Base-by-base conservation (phyloP, 2,113 vertebrate species). In the Grammomys dolichurus region DNA sequence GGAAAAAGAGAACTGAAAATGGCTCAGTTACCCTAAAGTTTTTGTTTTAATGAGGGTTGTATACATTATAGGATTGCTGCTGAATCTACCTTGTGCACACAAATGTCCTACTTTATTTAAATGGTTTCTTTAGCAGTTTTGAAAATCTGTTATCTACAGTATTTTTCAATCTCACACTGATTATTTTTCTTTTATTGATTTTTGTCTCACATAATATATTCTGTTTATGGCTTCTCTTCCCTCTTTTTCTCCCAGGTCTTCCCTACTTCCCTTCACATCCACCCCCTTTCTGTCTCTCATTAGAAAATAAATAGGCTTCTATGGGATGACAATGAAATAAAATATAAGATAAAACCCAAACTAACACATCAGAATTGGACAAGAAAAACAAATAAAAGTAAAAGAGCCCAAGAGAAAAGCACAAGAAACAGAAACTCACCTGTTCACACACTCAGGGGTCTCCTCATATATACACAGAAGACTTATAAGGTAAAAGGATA, bases 31-130 rank as follows among this genome's bases (percentile, higher is more conserved):
- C 46, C 85, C 46, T 80, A 24, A 36, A 80, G 46, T 63, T 75
- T 96, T 36, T 63, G 70, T 95, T 90, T 73, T 94, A 63, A 92
- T 95, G 73, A 90, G 60, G 63, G 28, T 80, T 95, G 46, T 73
- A 11, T 86, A 58, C 3, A 13, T 48, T 69, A 43, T 1, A 56
- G 58, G 56, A 72, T 58, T 63, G 24, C 58, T 82, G 54, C 76
- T 77, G 26, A 77, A 28, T 94, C 60, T 20, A 2, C 63, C n/a
- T 82, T 70, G 14, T 90, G 48, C 4, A 63, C 65, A 43, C 11
- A 78, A 81, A 54, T 78, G 46, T 65, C 36, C 75, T 91, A 7
- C 54, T 78, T 92, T 69, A 40, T 46, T 36, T 86, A 67, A 7
- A 16, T 84, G 69, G 89, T 76, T 92, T 33, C 26, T 72, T 87